Evolutionary conservation across 2,888 invertebrate species (phyloP).

Genomic region (Sarcophaga carnaria): DNA sequence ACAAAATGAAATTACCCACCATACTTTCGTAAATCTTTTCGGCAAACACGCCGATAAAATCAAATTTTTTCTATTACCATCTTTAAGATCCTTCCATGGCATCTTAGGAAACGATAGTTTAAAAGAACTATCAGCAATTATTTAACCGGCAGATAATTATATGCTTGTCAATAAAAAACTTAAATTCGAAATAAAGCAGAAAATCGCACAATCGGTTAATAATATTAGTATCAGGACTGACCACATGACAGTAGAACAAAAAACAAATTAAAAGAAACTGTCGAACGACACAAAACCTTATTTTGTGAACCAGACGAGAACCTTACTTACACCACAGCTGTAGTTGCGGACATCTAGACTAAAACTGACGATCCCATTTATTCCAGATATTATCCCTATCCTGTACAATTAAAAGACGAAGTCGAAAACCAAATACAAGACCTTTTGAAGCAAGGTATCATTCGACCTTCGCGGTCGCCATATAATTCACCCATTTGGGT

Average conservation of each 20-base stretch:
- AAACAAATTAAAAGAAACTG: too few relatives aligned
- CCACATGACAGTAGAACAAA: slow-evolving; percentile 6
- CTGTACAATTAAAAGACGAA: slow-evolving; percentile 9
- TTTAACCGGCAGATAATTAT: background rate
- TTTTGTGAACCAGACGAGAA: slow-evolving; percentile 30
- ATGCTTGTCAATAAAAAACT: background rate
- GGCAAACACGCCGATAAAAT: background rate
- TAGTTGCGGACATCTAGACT: slow-evolving; percentile 8
- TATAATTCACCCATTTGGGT: too few relatives aligned
- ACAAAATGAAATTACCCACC: slow-evolving; percentile 27
- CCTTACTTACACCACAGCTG: slow-evolving; percentile 14
- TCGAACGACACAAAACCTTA: background rate
- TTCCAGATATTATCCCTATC: slow-evolving; percentile 28
- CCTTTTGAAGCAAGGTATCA: slow-evolving; percentile 11
- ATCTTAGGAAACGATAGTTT: slow-evolving; percentile 34
- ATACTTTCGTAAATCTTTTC: slow-evolving; percentile 18
- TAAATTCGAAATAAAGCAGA: background rate
- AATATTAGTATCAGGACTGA: slow-evolving; percentile 7
- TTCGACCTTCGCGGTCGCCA: background rate
- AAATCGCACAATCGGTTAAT: slow-evolving; percentile 7
- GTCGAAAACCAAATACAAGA: slow-evolving; percentile 34
- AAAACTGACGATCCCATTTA: slow-evolving; percentile 21
- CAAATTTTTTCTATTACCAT: slow-evolving; percentile 21
- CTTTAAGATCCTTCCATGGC: slow-evolving; percentile 16
- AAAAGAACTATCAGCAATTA: slow-evolving; percentile 3